Percentiles rank a stretch among this genome's conserved stretches.
phyloP scores from a whole-genome alignment of 2,888 invertebrate species.

The Cynaeus angustus region DNA sequence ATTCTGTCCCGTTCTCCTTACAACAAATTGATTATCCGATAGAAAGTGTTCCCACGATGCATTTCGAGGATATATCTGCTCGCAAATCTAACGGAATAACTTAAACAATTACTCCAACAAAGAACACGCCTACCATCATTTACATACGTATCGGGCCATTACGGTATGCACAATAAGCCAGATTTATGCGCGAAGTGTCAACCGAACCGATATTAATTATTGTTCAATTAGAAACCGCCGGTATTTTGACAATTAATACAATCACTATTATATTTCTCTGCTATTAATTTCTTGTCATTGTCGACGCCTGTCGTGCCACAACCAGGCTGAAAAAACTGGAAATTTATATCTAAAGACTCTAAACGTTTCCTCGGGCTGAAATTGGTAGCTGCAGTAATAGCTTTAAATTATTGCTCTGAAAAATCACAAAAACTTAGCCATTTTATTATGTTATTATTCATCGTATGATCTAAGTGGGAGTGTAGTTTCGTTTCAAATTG shows the following conservation, averaged over 20 bases:
- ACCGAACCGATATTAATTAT: conserved; percentile 33
- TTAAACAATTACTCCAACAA: conserved; percentile 60
- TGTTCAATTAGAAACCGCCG: conserved; percentile 17
- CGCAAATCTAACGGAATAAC: conserved; percentile 60
- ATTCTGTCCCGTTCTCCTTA: conserved; percentile 49
- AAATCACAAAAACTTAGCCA: conserved; percentile 15
- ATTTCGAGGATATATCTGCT: conserved; percentile 55
- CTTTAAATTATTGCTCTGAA: conserved; percentile 8
- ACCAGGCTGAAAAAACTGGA: conserved; percentile 3
- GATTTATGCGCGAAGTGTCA: conserved; percentile 50
- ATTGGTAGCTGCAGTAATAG: conserved; percentile 14
- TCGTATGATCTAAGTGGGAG: conserved; percentile 33
- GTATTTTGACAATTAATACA: conserved; percentile 37
- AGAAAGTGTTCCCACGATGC: conserved; percentile 64
- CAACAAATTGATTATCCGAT: conserved; percentile 58
- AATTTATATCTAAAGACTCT: neutral
- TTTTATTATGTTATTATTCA: conserved; percentile 37
- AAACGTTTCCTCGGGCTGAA: neutral
- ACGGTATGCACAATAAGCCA: conserved; percentile 54
- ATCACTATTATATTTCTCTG: conserved; percentile 9
- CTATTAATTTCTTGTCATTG: conserved; percentile 16
- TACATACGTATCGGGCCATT: conserved; percentile 60
- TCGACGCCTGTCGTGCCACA: conserved; percentile 17
- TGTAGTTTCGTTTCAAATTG: conserved; percentile 39
- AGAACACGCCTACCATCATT: conserved; percentile 64